Conservation (phyloP, 2,113 vertebrate species). For the Ginglymostoma cirratum region DNA sequence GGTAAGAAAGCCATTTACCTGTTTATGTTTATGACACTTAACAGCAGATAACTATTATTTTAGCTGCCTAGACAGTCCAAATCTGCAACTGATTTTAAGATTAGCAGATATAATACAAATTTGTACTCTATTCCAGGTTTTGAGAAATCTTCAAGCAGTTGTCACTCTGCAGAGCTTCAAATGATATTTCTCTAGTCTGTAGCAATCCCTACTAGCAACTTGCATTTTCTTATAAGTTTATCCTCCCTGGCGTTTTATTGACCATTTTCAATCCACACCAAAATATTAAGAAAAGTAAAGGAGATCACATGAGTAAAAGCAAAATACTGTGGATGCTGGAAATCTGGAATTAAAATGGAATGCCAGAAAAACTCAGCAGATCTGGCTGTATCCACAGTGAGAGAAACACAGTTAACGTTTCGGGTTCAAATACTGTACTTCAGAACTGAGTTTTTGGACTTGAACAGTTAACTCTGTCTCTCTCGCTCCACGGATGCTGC, state of each 20-base stretch:
- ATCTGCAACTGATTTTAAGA: background rate
- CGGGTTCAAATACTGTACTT: too few relatives aligned
- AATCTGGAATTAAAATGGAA: too few relatives aligned
- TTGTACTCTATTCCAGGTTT: background rate
- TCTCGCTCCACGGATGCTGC: too few relatives aligned
- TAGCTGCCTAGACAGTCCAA: background rate
- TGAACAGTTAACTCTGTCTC: too few relatives aligned
- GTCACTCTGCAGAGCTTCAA: background rate
- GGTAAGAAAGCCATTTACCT: constrained; percentile 55
- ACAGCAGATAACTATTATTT: background rate
- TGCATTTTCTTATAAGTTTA: background rate
- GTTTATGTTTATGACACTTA: background rate
- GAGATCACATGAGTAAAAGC: background rate
- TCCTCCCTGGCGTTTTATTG: background rate
- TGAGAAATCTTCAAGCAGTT: background rate
- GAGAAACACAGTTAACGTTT: too few relatives aligned
- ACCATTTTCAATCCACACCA: background rate
- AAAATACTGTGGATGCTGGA: too few relatives aligned
- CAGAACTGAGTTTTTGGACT: too few relatives aligned
- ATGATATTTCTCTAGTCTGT: background rate
- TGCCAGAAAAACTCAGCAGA: too few relatives aligned
- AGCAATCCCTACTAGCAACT: background rate
- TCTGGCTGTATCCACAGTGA: too few relatives aligned
- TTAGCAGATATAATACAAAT: background rate
- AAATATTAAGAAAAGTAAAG: background rate